phyloP scores from a whole-genome alignment of 2,888 invertebrate genomes.

The Diadegma fenestrale region DNA sequence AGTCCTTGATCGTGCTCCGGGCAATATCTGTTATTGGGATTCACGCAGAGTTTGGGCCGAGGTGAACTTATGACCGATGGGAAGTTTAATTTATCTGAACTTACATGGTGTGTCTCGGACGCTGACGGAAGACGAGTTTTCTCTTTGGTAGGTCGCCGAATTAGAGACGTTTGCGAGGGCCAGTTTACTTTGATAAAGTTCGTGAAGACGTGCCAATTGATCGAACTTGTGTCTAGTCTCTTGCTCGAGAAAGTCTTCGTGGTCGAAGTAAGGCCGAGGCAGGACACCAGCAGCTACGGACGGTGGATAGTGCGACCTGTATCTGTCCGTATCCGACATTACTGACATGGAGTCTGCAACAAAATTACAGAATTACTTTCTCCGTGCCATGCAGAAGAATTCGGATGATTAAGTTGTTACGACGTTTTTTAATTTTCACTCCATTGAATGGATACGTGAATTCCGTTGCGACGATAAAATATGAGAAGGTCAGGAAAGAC shows the following conservation, averaged over 20 bases:
- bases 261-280: conserved; percentile 83
- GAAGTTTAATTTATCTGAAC: conserved; percentile 68
- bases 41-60: background rate
- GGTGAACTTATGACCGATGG: background rate
- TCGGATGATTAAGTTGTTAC: background rate
- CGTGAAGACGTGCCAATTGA: conserved; percentile 92
- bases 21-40: background rate
- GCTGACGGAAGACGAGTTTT: conserved; percentile 82
- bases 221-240: conserved; percentile 89
- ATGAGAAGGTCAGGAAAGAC: background rate
- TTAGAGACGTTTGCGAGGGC: conserved; percentile 90
- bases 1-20: background rate
- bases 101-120: conserved; percentile 82
- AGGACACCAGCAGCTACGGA: conserved; percentile 79
- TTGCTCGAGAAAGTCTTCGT: conserved; percentile 86
- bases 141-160: conserved; percentile 87
- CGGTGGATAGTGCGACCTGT: conserved; percentile 82
- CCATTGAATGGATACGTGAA: no score
- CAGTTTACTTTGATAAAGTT: conserved; percentile 92
- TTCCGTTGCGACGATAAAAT: no score
- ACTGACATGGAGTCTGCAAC: conserved; percentile 85
- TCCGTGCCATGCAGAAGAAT: background rate
- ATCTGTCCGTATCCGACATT: conserved; percentile 83
- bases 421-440: background rate
- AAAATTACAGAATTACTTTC: background rate